Conservation (phyloP, 1,140 invertebrate genomes). For the Nasonia vitripennis region DNA sequence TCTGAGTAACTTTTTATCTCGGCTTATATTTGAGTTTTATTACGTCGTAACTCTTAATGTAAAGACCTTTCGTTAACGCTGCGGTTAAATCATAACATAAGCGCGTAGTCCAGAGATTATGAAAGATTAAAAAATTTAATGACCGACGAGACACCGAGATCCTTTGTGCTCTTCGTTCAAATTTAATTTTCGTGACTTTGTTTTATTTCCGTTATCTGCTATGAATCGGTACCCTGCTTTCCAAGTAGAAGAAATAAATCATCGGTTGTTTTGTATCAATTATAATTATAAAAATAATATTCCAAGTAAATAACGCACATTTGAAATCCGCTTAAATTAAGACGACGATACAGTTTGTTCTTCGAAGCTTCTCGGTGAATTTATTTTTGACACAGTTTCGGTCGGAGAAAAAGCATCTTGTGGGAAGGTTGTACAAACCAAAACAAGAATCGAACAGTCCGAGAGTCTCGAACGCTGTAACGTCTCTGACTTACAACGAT, state of each 20-base stretch:
- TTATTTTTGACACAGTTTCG: conserved; percentile 18
- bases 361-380: not conserved
- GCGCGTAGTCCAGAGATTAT: conserved; percentile 46
- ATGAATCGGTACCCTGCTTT: not conserved
- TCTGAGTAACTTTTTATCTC: conserved; percentile 46
- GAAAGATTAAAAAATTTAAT: conserved; percentile 50
- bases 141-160: conserved; percentile 10
- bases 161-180: conserved; percentile 12
- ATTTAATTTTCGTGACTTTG: conserved; percentile 38
- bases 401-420: not conserved
- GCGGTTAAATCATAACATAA: conserved; percentile 52
- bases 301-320: not conserved
- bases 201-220: not conserved
- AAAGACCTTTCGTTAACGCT: conserved; percentile 52
- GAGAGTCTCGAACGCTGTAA: not conserved
- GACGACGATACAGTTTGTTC: not conserved
- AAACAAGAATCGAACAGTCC: not conserved
- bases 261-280: too few relatives aligned
- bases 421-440: not conserved
- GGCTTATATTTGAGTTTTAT: conserved; percentile 52
- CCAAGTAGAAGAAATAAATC: too few relatives aligned
- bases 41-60: conserved; percentile 50
- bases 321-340: conserved; percentile 4
- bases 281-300: too few relatives aligned
- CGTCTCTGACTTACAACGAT: conserved; percentile 58